Percentiles rank a stretch among this genome's conserved stretches.
phyloP scores from a whole-genome alignment of 2,797 vertebrate genomes.

The Psittacula echo region DNA sequence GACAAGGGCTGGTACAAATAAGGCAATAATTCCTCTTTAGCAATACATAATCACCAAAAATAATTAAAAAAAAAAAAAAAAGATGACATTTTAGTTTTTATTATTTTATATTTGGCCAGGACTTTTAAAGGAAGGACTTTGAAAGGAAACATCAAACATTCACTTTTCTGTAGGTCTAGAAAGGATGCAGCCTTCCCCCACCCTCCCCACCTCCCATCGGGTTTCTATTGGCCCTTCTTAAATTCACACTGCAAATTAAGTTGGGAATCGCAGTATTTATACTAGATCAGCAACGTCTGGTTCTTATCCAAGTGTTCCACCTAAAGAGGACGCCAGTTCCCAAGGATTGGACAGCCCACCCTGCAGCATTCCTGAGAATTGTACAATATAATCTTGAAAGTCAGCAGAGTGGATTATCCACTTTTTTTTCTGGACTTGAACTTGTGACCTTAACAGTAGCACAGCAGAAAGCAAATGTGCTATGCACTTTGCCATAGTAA shows the following conservation, averaged over 20 bases:
- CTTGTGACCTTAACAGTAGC: conserved; percentile 87
- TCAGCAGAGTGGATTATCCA: conserved; percentile 85
- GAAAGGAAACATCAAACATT: conserved; percentile 75
- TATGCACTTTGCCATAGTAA: conserved; percentile 83
- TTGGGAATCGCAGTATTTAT: conserved; percentile 62
- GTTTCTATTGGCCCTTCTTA: conserved; percentile 70
- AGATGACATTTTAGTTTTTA: conserved; percentile 76
- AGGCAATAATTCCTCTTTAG: conserved; percentile 48
- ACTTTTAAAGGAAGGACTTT: conserved; percentile 71
- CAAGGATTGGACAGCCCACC: conserved; percentile 80
- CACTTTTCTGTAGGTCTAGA: conserved; percentile 73
- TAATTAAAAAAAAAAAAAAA: conserved; percentile 39
- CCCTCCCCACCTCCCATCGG: not conserved
- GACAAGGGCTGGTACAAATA: conserved; percentile 52
- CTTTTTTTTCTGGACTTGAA: conserved; percentile 84
- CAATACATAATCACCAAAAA: conserved; percentile 67
- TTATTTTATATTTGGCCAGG: conserved; percentile 82
- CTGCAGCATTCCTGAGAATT: conserved; percentile 85
- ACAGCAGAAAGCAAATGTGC: conserved; percentile 83
- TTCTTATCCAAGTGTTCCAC: conserved; percentile 80
- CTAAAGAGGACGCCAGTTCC: conserved; percentile 79
- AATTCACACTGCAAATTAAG: conserved; percentile 66
- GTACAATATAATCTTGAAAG: conserved; percentile 86
- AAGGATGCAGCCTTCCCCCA: conserved; percentile 49
- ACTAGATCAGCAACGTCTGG: conserved; percentile 74